Conservation (phyloP, 2,113 vertebrate genomes). For the Melozone crissalis region DNA sequence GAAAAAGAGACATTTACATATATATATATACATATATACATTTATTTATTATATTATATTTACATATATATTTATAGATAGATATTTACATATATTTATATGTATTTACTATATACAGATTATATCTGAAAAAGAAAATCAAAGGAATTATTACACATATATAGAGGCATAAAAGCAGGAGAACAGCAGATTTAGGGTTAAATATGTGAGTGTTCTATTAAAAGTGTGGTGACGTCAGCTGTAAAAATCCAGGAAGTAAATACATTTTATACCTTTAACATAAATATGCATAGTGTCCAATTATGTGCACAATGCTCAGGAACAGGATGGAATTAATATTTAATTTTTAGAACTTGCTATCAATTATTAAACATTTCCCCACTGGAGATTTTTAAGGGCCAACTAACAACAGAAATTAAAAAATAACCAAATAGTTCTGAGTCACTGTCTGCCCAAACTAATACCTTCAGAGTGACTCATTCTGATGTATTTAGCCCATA, state of each 20-base stretch:
- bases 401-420: neutral
- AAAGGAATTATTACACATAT: neutral
- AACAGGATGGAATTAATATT: neutral
- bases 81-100: too few relatives aligned
- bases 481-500: neutral
- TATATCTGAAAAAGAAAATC: neutral
- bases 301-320: neutral
- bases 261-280: neutral
- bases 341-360: neutral
- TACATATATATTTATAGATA: too few relatives aligned
- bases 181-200: neutral
- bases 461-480: neutral
- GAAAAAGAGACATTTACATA: neutral
- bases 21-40: too few relatives aligned
- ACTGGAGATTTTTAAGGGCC: neutral
- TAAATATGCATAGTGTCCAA: neutral
- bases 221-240: neutral
- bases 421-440: neutral
- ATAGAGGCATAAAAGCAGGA: neutral
- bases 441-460: neutral
- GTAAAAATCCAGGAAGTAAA: neutral
- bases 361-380: conserved; percentile 6
- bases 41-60: too few relatives aligned
- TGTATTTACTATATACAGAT: neutral
- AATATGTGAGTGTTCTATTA: neutral